Conservation (phyloP, 2,113 vertebrate genomes). For the Perca schrenkii region DNA sequence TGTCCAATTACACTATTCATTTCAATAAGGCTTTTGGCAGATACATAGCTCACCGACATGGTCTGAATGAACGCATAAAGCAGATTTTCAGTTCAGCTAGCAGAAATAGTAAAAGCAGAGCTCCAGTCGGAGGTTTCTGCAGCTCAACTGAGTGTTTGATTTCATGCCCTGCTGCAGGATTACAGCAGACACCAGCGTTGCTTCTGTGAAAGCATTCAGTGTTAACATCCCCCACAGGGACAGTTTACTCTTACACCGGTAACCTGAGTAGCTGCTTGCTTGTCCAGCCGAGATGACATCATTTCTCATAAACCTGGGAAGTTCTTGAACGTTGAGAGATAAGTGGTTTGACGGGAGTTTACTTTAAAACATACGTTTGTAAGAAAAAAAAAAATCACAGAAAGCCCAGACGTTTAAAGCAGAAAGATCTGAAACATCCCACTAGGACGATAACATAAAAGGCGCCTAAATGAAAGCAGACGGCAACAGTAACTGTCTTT, state of each 20-base stretch:
- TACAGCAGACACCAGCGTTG: conserved; percentile 2
- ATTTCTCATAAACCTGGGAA: conserved; percentile 35
- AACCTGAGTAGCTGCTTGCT: conserved; percentile 41
- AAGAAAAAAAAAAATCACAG: background rate
- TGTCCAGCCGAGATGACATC: conserved; percentile 44
- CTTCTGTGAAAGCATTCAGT: conserved; percentile 43
- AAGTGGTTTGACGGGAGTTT: background rate
- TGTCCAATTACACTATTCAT: background rate
- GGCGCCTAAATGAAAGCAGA: background rate
- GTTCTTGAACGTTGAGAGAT: conserved; percentile 3
- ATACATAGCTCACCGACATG: background rate
- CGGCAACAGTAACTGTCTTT: background rate
- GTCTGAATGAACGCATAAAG: background rate
- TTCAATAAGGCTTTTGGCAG: no score
- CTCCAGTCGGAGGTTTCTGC: background rate
- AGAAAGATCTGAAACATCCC: background rate
- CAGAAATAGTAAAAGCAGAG: background rate
- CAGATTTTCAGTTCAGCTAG: background rate
- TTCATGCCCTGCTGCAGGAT: conserved; percentile 9
- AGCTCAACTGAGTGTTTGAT: background rate
- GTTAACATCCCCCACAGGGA: conserved; percentile 39
- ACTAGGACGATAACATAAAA: background rate
- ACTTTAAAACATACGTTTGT: background rate
- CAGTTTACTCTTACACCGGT: conserved; percentile 17
- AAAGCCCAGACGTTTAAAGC: background rate